These are phyloP conservation scores for Intellagama lesueurii DNA, from an alignment of 2,797 vertebrate genomes.

Conservation along the genomic window DNA sequence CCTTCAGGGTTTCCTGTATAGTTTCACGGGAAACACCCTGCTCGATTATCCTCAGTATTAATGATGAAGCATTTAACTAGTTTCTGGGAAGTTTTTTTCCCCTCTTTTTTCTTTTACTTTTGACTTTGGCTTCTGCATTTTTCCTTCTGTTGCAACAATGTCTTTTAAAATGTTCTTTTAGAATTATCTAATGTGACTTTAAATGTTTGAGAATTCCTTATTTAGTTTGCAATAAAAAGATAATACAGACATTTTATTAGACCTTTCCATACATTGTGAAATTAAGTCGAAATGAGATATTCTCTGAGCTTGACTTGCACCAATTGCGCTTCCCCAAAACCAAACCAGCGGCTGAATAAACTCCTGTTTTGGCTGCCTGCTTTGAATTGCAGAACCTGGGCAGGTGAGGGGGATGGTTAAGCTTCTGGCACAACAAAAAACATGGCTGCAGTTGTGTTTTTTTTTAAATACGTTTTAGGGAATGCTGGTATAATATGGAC, in stretches of 20 bases:
- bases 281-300: background rate
- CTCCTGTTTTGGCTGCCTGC: background rate
- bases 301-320: background rate
- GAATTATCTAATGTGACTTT: background rate
- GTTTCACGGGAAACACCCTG: background rate
- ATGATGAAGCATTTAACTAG: background rate
- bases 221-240: background rate
- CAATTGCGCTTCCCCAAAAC: background rate
- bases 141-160: background rate
- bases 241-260: background rate
- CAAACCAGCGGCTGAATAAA: background rate
- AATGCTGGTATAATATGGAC: no score
- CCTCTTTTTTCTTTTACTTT: background rate
- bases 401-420: background rate
- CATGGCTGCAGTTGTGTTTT: background rate
- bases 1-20: background rate
- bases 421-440: no score
- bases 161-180: background rate
- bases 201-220: background rate
- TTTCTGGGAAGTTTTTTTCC: background rate
- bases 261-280: background rate
- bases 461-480: background rate
- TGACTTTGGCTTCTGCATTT: background rate
- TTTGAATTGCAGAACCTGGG: background rate
- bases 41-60: background rate